phyloP scores from a whole-genome alignment of 2,888 invertebrate species.

The Lepidocyrtinus sp. region DNA sequence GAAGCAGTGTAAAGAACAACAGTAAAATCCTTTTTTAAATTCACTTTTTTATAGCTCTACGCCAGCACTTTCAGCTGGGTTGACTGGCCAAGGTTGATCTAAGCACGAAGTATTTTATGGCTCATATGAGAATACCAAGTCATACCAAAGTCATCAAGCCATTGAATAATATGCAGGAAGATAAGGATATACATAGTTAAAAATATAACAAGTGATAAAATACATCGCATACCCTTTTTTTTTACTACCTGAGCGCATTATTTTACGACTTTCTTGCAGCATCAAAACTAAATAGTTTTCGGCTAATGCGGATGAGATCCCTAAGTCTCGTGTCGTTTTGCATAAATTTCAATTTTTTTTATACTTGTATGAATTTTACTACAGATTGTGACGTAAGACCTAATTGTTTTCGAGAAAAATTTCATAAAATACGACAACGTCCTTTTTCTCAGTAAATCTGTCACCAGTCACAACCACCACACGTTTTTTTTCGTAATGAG shows the following conservation, averaged over 20 bases:
- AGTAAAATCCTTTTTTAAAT: conserved; percentile 23
- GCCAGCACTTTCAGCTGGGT: conserved; percentile 45
- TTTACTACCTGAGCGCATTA: conserved; percentile 24
- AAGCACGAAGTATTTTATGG: conserved; percentile 48
- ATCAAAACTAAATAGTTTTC: background rate
- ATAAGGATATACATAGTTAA: background rate
- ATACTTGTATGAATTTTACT: too few species aligned
- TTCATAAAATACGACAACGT: background rate
- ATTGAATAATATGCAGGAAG: conserved; percentile 12
- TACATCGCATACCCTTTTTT: background rate
- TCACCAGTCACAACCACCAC: background rate
- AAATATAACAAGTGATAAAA: background rate
- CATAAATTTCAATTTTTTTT: too few species aligned
- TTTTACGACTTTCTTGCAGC: background rate
- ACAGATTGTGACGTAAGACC: background rate
- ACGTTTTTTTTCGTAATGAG: background rate
- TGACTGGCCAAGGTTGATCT: conserved; percentile 59
- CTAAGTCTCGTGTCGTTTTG: too few species aligned
- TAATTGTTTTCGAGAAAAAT: background rate
- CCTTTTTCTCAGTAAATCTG: background rate
- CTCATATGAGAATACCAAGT: background rate
- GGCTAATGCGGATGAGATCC: too few species aligned
- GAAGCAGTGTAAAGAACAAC: conserved; percentile 2
- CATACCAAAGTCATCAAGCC: background rate
- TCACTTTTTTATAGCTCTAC: conserved; percentile 39